Conservation (phyloP, 2,888 invertebrate species). For the Heliconius erato region DNA sequence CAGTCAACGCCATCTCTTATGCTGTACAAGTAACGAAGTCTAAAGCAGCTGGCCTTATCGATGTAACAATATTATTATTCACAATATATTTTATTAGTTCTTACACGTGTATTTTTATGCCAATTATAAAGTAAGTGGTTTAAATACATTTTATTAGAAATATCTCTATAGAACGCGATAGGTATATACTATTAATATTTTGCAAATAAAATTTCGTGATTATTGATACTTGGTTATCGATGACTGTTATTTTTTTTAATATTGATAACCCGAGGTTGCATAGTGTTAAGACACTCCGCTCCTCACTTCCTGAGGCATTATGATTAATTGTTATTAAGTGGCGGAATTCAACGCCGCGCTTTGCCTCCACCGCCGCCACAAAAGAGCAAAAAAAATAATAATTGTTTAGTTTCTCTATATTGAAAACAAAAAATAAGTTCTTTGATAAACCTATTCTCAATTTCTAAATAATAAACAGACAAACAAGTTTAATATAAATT, state of each 20-base stretch:
- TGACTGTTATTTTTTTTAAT: neutral
- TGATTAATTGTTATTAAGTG: too few species aligned
- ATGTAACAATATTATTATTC: conserved; percentile 47
- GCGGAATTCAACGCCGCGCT: too few species aligned
- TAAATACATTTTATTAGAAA: conserved; percentile 32
- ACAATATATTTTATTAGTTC: conserved; percentile 49
- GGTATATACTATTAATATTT: neutral
- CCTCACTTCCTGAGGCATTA: too few species aligned
- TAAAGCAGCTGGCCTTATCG: conserved; percentile 42
- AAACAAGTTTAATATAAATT: neutral
- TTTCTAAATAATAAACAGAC: neutral
- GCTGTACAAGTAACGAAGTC: conserved; percentile 19
- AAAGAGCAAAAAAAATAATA: neutral
- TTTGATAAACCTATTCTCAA: neutral
- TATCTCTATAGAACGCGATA: conserved; percentile 9
- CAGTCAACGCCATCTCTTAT: conserved; percentile 61
- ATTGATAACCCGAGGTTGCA: too few species aligned
- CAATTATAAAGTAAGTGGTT: conserved; percentile 35
- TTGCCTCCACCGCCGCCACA: too few species aligned
- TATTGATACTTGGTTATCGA: neutral
- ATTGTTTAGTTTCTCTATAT: neutral
- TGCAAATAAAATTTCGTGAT: neutral
- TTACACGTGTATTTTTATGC: conserved; percentile 51
- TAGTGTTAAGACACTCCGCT: too few species aligned
- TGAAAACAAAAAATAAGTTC: neutral